A percentile compares a stretch with the other conserved stretches of the same genome.
Conservation (phyloP, 2,888 invertebrate genomes). For the Hetaerina titia region DNA sequence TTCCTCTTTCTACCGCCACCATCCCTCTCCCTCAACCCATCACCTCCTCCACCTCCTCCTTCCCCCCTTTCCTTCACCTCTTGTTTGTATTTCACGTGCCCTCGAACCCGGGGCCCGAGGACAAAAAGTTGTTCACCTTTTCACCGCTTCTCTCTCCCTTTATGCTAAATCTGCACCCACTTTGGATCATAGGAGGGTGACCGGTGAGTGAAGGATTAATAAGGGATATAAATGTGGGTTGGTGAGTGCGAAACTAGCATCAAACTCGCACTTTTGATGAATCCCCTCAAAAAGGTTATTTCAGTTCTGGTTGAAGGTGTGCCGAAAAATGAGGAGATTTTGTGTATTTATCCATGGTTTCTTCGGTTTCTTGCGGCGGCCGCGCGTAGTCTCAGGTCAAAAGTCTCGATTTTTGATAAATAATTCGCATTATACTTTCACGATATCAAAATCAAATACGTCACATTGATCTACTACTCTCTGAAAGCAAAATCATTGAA, state of each 20-base stretch:
- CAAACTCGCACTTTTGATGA: neutral
- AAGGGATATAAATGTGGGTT: neutral
- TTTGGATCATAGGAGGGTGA: neutral
- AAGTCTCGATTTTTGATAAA: too few species aligned
- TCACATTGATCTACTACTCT: too few species aligned
- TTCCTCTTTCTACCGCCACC: neutral
- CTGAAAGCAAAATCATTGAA: too few species aligned
- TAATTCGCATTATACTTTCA: too few species aligned
- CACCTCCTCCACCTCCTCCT: neutral
- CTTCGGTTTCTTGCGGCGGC: neutral
- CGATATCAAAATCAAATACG: too few species aligned
- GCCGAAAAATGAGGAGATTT: neutral
- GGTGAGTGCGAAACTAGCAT: too few species aligned
- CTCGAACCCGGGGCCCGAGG: neutral
- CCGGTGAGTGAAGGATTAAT: conserved; percentile 6
- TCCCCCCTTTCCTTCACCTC: neutral
- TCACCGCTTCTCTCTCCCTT: neutral
- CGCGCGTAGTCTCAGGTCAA: too few species aligned
- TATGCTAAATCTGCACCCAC: conserved; percentile 17
- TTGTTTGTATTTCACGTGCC: neutral
- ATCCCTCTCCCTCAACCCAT: neutral
- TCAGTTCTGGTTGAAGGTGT: neutral
- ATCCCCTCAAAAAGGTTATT: neutral
- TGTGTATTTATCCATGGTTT: neutral
- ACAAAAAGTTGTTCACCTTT: neutral